Conservation (phyloP, 2,113 vertebrate genomes). For the Phylloscopus trochilus region DNA sequence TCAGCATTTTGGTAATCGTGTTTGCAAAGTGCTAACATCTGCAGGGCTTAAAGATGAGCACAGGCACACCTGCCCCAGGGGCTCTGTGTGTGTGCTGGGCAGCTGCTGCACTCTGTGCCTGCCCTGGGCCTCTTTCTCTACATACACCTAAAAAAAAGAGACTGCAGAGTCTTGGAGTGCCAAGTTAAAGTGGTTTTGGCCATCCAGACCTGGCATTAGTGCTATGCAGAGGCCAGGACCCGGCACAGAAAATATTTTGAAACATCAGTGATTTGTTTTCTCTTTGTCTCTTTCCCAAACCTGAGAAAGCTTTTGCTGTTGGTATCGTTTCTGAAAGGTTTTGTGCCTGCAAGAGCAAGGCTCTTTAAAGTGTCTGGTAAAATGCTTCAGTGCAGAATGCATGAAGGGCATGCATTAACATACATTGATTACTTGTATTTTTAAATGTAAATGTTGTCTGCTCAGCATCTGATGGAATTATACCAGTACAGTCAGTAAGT, state of each 20-base stretch:
- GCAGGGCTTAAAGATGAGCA: not conserved
- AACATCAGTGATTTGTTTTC: not conserved
- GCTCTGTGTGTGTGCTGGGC: not conserved
- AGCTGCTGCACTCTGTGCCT: not conserved
- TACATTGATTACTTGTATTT: conserved; percentile 24
- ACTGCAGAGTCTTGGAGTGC: not conserved
- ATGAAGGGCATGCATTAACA: conserved; percentile 29
- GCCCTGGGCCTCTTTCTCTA: not conserved
- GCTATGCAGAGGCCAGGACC: not conserved
- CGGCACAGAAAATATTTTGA: not conserved
- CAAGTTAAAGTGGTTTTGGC: not conserved
- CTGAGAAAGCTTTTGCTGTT: not conserved
- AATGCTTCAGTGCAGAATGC: not conserved
- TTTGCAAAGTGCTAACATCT: not conserved
- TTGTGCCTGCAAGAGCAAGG: not conserved
- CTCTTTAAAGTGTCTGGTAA: not conserved
- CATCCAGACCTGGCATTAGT: not conserved
- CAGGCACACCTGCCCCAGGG: not conserved
- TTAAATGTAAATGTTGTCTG: conserved; percentile 30
- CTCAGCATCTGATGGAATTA: conserved; percentile 46
- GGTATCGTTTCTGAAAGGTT: not conserved
- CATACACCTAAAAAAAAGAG: not conserved
- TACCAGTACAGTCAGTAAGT: not conserved
- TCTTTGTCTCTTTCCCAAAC: not conserved
- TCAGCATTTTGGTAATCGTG: not conserved